These are phyloP conservation scores for Arrhamphus sclerolepis DNA, from an alignment of 2,797 vertebrate genomes.

Conservation along the genomic window DNA sequence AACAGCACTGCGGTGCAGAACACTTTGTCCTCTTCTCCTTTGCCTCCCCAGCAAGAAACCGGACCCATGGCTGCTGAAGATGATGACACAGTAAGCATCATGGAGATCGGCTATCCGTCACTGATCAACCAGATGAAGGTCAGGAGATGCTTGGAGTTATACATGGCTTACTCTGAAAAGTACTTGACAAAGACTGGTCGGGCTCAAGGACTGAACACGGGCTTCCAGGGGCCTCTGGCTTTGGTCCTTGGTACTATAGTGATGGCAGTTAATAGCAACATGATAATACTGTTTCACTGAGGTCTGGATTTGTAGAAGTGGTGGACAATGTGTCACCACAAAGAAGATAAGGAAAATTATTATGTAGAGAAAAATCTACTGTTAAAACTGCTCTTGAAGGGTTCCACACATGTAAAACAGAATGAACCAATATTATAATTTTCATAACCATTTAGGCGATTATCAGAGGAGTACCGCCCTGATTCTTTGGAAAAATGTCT, in stretches of 20 bases:
- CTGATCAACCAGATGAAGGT: constrained; percentile 72
- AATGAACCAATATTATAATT: too few relatives aligned
- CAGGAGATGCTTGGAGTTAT: constrained; percentile 69
- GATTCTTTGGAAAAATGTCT: too few relatives aligned
- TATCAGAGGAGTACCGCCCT: too few relatives aligned
- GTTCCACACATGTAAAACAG: too few relatives aligned
- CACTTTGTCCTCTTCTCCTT: not conserved
- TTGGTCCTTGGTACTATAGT: constrained; percentile 30
- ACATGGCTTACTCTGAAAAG: constrained; percentile 64
- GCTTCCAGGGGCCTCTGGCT: constrained; percentile 30
- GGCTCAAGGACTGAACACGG: constrained; percentile 18
- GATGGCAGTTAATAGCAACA: constrained; percentile 46
- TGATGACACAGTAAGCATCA: constrained; percentile 66
- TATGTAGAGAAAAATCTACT: too few relatives aligned
- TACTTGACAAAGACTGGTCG: constrained; percentile 37
- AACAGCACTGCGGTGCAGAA: constrained; percentile 14
- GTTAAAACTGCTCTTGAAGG: too few relatives aligned
- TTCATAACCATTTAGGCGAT: too few relatives aligned
- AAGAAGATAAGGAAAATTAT: too few relatives aligned
- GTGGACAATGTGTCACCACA: too few relatives aligned
- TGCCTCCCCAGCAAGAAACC: constrained; percentile 1
- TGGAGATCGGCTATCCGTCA: constrained; percentile 75
- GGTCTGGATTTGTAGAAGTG: too few relatives aligned
- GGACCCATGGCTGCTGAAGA: constrained; percentile 12
- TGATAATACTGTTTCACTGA: constrained; percentile 36